Percentiles rank a stretch among this genome's conserved stretches.
Evolutionary conservation across 2,113 vertebrate species (phyloP).

Genomic region (Accipiter cooperii): DNA sequence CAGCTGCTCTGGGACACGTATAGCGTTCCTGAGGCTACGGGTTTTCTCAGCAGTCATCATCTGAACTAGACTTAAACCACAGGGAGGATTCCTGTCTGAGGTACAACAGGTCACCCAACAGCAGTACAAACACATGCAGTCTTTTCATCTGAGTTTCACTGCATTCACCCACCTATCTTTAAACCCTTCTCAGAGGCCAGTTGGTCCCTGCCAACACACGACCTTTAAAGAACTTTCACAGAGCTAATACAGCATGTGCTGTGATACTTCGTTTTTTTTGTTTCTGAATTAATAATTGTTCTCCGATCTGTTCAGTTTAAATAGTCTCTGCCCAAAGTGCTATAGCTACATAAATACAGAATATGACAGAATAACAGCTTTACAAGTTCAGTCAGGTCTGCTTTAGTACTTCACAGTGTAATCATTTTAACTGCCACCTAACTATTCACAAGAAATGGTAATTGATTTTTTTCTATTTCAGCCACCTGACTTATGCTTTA

Average conservation of each 20-base stretch:
- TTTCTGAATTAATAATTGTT: background rate
- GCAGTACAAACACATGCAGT: background rate
- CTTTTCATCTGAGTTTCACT: background rate
- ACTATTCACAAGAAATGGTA: background rate
- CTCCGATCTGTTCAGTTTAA: background rate
- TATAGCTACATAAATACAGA: background rate
- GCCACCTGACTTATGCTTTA: background rate
- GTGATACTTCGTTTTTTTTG: background rate
- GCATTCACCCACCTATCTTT: background rate
- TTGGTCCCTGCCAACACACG: background rate
- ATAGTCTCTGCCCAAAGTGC: background rate
- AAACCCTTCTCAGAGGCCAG: background rate
- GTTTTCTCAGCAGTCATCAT: background rate
- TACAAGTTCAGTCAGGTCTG: background rate
- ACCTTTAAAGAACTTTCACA: background rate
- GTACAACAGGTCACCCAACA: background rate
- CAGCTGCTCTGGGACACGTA: background rate
- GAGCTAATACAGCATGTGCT: background rate
- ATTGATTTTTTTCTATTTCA: background rate
- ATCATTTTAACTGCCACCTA: background rate
- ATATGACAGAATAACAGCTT: background rate
- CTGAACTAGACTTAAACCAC: background rate
- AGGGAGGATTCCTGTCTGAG: background rate
- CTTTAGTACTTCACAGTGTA: background rate
- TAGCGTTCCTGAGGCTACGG: background rate